Evolutionary conservation across 1,140 invertebrate species (phyloP), one percentile per base, ranked within the genome.

Genomic region (Drosophila orena): DNA sequence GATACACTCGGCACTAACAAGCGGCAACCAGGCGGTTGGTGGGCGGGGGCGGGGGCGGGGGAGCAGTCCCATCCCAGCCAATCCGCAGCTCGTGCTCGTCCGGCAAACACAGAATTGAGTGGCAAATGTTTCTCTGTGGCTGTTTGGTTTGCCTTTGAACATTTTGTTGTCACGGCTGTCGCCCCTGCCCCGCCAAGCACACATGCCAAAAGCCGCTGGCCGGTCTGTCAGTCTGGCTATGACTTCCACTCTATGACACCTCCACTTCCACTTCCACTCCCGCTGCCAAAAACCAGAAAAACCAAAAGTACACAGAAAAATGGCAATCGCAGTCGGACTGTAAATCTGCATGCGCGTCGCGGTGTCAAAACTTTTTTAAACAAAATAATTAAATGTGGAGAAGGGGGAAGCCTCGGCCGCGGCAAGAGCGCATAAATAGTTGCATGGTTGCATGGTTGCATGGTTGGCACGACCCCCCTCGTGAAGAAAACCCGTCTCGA

Each of bases 311-410:
- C 12, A 62, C n/a, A 37, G 2, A 46, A 50, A 65, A 57, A 34
- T 35, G 53, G 56, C 68, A 70, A 57, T 53, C 55, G 58, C 69
- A 55, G 64, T 47, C 52, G 68, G 83, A 62, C 71, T 79, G 75
- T 83, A 89, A 84, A 89, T 89, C 85, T 89, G 84, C 85, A 89
- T 89, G 84, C 84, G 84, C 84, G 84, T 89, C 77, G 69, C 80
- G 77, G 85, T 89, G 84, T 84, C 84, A 89, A 89, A 89, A 89
- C 85, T 90, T 90, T 75, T 85, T 90, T 90, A 90, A 88, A 90
- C 86, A 90, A 90, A 90, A 90, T 90, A 90, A 90, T 90, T 90
- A 90, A 90, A 90, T 91, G 86, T 90, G 6, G 69, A 90, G 64
- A 70, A 53, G 65, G 58, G 73, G 66, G 55, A 66, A 71, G 75